Percentiles rank a stretch among this genome's conserved stretches.
Conservation (phyloP, 2,113 vertebrate species). For the Aphyosemion australe region DNA sequence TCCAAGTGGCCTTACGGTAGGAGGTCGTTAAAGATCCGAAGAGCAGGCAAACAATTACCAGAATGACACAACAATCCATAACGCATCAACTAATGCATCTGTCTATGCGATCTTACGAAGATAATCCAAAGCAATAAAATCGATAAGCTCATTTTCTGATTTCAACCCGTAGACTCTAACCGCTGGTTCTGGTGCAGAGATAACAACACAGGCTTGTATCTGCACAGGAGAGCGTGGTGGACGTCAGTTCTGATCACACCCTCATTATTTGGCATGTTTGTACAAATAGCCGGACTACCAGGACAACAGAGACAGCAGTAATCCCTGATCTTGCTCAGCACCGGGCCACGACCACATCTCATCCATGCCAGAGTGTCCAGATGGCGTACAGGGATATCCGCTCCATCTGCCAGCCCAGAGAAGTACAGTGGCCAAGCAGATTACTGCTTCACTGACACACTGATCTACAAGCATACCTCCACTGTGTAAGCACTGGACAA, state of each 20-base stretch:
- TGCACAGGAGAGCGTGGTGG: constrained; percentile 41
- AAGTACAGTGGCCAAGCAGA: constrained; percentile 66
- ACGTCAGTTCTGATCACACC: constrained; percentile 48
- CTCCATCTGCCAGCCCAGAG: constrained; percentile 74
- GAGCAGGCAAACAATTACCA: constrained; percentile 1
- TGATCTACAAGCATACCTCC: constrained; percentile 73
- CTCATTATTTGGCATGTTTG: constrained; percentile 64
- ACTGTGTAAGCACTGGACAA: constrained; percentile 10
- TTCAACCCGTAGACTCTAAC: constrained; percentile 3
- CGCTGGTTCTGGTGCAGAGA: background rate
- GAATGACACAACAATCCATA: background rate
- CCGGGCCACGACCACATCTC: constrained; percentile 50
- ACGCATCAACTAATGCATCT: background rate
- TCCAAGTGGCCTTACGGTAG: constrained; percentile 6
- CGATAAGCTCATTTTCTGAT: constrained; percentile 21
- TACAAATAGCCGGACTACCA: constrained; percentile 60
- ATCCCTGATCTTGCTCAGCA: constrained; percentile 68
- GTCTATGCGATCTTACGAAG: constrained; percentile 5
- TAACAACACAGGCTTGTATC: constrained; percentile 17
- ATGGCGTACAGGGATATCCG: constrained; percentile 73
- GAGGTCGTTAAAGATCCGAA: constrained; percentile 19
- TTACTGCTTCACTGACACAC: constrained; percentile 71
- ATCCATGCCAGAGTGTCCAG: constrained; percentile 68
- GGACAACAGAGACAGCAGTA: constrained; percentile 51
- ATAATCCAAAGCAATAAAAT: constrained; percentile 27